Conservation (phyloP, 2,797 vertebrate genomes). For the Alouatta caraya region DNA sequence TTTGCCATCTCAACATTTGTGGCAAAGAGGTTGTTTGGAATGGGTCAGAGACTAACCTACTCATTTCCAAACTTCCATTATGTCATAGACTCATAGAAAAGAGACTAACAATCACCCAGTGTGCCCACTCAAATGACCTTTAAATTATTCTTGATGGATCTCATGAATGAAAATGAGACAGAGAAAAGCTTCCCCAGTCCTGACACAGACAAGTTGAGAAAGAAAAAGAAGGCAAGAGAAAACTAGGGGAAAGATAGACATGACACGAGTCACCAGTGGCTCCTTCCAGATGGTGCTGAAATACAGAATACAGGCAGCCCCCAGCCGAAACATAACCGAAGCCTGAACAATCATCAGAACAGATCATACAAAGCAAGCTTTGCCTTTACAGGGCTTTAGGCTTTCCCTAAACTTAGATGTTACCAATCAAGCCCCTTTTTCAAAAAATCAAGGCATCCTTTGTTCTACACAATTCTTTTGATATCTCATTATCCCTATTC, state of each 20-base stretch:
- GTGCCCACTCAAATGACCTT: background rate
- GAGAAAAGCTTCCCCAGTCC: background rate
- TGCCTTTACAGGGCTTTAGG: background rate
- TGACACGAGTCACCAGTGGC: background rate
- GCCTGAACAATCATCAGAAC: background rate
- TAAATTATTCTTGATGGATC: background rate
- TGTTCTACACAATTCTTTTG: background rate
- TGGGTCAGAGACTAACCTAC: background rate
- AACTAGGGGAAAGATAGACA: background rate
- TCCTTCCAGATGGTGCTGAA: background rate
- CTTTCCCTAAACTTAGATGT: background rate
- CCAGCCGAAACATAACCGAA: background rate
- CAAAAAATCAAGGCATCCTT: background rate
- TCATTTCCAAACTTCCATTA: background rate
- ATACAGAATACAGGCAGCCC: background rate
- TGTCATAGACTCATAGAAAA: background rate
- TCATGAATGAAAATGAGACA: conserved; percentile 3
- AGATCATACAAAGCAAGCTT: background rate
- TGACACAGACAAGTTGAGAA: background rate
- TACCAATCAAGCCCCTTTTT: background rate
- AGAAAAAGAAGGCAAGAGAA: conserved; percentile 1
- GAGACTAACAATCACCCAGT: background rate
- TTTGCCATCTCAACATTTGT: background rate
- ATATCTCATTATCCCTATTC: background rate
- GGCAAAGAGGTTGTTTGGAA: background rate